Evolutionary conservation across 2,888 invertebrate genomes (phyloP).

Genomic region (Polyommatus icarus): DNA sequence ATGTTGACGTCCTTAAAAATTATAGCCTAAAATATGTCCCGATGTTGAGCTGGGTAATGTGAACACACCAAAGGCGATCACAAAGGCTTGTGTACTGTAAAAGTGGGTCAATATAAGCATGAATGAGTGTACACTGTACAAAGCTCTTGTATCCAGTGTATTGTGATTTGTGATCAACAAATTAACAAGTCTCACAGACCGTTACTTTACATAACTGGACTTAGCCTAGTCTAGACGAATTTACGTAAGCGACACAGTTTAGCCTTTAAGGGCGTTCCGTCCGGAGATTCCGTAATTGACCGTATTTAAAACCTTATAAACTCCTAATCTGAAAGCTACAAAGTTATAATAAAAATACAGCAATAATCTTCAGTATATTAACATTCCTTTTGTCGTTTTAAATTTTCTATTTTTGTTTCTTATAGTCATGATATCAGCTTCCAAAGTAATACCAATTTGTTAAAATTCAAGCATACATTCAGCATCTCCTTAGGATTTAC

Average conservation of each 20-base stretch:
- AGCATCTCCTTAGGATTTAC: no score
- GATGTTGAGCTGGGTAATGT: background rate
- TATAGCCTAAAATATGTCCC: constrained; percentile 15
- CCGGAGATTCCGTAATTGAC: no score
- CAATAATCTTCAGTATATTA: no score
- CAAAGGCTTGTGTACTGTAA: background rate
- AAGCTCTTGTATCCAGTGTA: constrained; percentile 52
- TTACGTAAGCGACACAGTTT: constrained; percentile 19
- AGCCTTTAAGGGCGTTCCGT: no score
- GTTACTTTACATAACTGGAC: constrained; percentile 31
- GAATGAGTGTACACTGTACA: constrained; percentile 49
- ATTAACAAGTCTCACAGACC: constrained; percentile 48
- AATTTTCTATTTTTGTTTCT: no score
- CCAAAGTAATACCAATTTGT: no score
- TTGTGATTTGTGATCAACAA: constrained; percentile 55
- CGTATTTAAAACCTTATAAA: no score
- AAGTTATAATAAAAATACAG: no score
- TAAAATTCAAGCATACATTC: no score
- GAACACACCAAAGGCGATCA: background rate
- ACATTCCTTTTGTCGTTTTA: no score
- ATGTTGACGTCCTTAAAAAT: background rate
- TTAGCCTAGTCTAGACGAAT: constrained; percentile 24
- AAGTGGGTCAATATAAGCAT: constrained; percentile 39
- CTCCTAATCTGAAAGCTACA: no score
- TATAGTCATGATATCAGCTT: no score